Evolutionary conservation across 2,113 vertebrate genomes (phyloP).

Genomic region (Porphyrio hochstetteri): DNA sequence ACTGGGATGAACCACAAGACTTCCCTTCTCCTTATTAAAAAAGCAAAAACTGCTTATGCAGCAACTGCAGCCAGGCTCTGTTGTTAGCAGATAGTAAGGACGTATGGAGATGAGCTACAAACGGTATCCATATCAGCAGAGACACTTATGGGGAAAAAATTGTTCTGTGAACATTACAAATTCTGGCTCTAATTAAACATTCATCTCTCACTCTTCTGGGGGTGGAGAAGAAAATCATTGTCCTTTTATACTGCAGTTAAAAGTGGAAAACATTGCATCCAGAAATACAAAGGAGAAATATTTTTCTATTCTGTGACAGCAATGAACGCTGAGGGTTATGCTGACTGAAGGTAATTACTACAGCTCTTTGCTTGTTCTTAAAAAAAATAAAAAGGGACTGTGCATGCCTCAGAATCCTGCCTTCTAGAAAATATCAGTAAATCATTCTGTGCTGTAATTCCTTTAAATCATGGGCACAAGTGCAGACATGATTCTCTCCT

Average conservation of each 20-base stretch:
- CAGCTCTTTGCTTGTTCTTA: neutral
- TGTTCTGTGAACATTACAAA: conserved; percentile 57
- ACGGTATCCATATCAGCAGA: neutral
- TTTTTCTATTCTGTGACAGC: conserved; percentile 59
- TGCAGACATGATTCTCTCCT: neutral
- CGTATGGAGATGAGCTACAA: conserved; percentile 47
- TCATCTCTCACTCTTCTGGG: conserved; percentile 41
- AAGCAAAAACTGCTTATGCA: conserved; percentile 82
- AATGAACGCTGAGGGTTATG: conserved; percentile 24
- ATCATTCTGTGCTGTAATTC: neutral
- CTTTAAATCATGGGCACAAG: neutral
- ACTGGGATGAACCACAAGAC: conserved; percentile 69
- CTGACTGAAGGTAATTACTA: conserved; percentile 61
- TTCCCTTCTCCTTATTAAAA: conserved; percentile 73
- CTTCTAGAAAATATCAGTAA: conserved; percentile 25
- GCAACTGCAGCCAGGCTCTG: conserved; percentile 73
- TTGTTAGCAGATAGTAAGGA: conserved; percentile 66
- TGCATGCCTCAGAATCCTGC: neutral
- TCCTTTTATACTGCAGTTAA: conserved; percentile 56
- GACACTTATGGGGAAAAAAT: conserved; percentile 54
- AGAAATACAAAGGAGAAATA: conserved; percentile 55
- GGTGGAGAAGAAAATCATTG: conserved; percentile 53
- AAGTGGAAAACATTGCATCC: conserved; percentile 60
- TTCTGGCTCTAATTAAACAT: conserved; percentile 63
- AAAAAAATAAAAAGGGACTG: neutral